Conservation (phyloP, 1,140 invertebrate species). For the Chelonus insularis region DNA sequence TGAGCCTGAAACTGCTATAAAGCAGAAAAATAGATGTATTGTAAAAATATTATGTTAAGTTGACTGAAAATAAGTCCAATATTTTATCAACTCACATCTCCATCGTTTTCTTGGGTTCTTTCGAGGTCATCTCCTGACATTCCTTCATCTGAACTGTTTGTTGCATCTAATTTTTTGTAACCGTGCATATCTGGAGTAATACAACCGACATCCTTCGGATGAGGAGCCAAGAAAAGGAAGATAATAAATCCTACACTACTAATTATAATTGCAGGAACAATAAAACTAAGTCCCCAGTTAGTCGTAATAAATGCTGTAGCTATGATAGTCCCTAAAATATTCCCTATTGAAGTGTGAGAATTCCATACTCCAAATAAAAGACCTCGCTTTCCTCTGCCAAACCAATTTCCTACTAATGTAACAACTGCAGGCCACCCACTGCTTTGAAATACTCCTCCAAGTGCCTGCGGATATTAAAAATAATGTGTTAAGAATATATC, state of each 20-base stretch:
- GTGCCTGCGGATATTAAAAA: slow-evolving; percentile 61
- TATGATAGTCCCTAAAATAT: slow-evolving; percentile 85
- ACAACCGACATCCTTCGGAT: slow-evolving; percentile 75
- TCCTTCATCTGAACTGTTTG: slow-evolving; percentile 48
- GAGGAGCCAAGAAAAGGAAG: slow-evolving; percentile 83
- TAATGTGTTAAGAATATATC: too few relatives aligned
- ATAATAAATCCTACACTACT: slow-evolving; percentile 74
- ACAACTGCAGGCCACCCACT: slow-evolving; percentile 94
- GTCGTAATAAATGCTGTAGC: slow-evolving; percentile 82
- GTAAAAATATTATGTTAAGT: too few relatives aligned
- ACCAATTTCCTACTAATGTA: slow-evolving; percentile 93
- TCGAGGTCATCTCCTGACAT: slow-evolving; percentile 35
- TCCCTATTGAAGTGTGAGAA: slow-evolving; percentile 94
- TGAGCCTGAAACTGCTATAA: background rate
- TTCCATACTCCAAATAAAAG: slow-evolving; percentile 97
- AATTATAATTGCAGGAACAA: slow-evolving; percentile 89
- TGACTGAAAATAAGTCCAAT: too few relatives aligned
- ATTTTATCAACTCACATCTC: slow-evolving; percentile 47
- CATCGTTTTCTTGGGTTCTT: slow-evolving; percentile 32
- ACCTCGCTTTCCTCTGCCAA: slow-evolving; percentile 87
- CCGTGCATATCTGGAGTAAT: slow-evolving; percentile 51
- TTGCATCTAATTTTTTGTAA: slow-evolving; percentile 46
- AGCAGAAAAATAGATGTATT: background rate
- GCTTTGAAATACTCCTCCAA: slow-evolving; percentile 85
- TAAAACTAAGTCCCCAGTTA: slow-evolving; percentile 91